Base-by-base conservation (phyloP, 2,797 vertebrate species). In the Phrynocephalus guinanensis region DNA sequence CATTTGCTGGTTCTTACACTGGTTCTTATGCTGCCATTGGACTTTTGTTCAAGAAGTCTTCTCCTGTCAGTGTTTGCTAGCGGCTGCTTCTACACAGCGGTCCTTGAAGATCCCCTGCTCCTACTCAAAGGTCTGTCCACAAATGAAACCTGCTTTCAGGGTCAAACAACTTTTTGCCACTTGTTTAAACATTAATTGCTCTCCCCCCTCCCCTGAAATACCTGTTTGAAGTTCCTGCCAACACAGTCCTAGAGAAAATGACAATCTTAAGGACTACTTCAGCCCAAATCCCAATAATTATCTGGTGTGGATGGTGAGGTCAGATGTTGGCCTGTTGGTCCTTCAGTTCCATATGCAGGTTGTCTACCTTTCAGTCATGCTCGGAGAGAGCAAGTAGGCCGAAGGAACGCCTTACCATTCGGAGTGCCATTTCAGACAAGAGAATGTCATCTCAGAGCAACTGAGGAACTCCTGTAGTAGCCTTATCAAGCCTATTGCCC, bases 131-230 rank as follows among this genome's bases (percentile, higher is more conserved):
- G 70, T 82, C 28, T 60, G 60, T 85, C 77, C 38, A 60, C 71
- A 81, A 68, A 77, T 77, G 56, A 48, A 77, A 81, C 20, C 20
- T 76, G 26, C 66, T 67, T 91, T 79, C 86, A 63, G 82, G 89
- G 63, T 75, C 81, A 84, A n/a, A 87, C 77, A 24, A 73, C 84
- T 84, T 90, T 79, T 72, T 33, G 85, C 82, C 16, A 80, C 50
- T 63, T 83, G 28, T 84, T 89, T 70, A 91, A 70, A 82, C 2
- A 91, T 38, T 68, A 79, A 71, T 30, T 48, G 56, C 26, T 72
- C 48, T 48, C 50, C 50, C 50, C 48, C 48, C 26, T 24, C 66
- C 67, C 67, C 67, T 79, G 13, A 82, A 82, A 56, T 68, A 38
- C 50, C 6, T 76, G 52, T 52, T 2, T 79, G 86, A 87, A 91